phyloP scores from a whole-genome alignment of 2,113 vertebrate species.

The Oryzias javanicus region DNA sequence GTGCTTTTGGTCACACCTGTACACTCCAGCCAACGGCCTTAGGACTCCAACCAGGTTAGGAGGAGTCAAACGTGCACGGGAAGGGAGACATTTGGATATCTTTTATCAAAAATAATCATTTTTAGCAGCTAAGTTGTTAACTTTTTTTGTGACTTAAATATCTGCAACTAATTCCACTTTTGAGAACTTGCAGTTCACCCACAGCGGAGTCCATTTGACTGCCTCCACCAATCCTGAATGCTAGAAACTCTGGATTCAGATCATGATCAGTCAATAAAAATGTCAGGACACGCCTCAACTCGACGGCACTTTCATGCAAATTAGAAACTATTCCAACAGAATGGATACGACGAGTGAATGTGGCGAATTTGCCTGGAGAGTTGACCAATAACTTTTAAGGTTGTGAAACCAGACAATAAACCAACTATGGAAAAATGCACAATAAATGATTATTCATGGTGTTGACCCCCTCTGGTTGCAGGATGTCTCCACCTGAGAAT shows the following conservation, averaged over 20 bases:
- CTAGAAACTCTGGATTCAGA: background rate
- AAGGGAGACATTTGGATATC: background rate
- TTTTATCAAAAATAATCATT: too few relatives aligned
- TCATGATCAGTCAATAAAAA: conserved; percentile 1
- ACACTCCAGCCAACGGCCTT: conserved; percentile 27
- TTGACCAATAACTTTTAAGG: background rate
- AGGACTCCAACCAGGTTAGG: conserved; percentile 50
- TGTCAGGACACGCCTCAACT: background rate
- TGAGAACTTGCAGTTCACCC: too few relatives aligned
- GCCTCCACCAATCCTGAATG: background rate
- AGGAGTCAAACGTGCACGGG: background rate
- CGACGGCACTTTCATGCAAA: background rate
- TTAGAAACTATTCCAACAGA: background rate
- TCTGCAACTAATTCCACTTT: too few relatives aligned
- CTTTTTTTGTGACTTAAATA: too few relatives aligned
- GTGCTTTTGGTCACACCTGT: conserved; percentile 54
- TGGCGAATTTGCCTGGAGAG: too few relatives aligned
- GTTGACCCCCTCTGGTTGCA: background rate
- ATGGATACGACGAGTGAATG: too few relatives aligned
- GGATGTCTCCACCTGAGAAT: conserved; percentile 16
- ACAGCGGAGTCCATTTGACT: background rate
- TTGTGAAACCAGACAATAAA: background rate
- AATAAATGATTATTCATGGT: conserved; percentile 13
- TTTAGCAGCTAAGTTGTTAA: too few relatives aligned
- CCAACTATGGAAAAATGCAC: background rate